Evolutionary conservation across 2,113 vertebrate species (phyloP).

Genomic region (Micronisus gabar): DNA sequence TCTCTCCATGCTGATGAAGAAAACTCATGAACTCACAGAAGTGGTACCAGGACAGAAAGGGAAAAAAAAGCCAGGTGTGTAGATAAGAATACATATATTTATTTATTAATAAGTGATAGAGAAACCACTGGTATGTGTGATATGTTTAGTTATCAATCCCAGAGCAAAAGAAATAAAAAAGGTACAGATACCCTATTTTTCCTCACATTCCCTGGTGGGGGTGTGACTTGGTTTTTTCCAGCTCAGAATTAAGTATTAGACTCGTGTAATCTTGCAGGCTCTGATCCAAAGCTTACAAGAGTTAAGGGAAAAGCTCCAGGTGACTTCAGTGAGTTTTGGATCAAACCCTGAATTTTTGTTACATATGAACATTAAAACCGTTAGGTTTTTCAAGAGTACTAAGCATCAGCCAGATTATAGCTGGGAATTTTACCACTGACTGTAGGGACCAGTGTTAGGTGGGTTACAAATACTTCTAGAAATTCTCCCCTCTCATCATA

Average conservation of each 20-base stretch:
- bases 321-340: slow-evolving; percentile 64
- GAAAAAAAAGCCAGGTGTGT: slow-evolving; percentile 91
- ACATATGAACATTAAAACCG: slow-evolving; percentile 19
- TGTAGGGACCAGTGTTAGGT: not conserved
- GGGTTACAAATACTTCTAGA: not conserved
- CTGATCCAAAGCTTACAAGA: slow-evolving; percentile 55
- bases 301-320: slow-evolving; percentile 54
- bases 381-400: slow-evolving; percentile 15
- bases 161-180: not conserved
- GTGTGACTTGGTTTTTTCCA: slow-evolving; percentile 28
- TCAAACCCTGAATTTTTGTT: slow-evolving; percentile 50
- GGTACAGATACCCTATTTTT: not conserved
- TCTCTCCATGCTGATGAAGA: slow-evolving; percentile 94
- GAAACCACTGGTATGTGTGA: not conserved
- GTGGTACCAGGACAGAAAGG: slow-evolving; percentile 93
- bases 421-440: not conserved
- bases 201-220: not conserved
- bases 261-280: slow-evolving; percentile 25
- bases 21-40: slow-evolving; percentile 85
- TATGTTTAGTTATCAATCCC: not conserved
- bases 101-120: not conserved
- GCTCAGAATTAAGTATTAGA: slow-evolving; percentile 32
- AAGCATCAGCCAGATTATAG: not conserved
- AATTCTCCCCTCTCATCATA: not conserved
- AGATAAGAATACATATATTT: not conserved